These are phyloP conservation scores for Prosapia bicincta DNA, from an alignment of 2,888 invertebrate genomes.

Conservation along the genomic window DNA sequence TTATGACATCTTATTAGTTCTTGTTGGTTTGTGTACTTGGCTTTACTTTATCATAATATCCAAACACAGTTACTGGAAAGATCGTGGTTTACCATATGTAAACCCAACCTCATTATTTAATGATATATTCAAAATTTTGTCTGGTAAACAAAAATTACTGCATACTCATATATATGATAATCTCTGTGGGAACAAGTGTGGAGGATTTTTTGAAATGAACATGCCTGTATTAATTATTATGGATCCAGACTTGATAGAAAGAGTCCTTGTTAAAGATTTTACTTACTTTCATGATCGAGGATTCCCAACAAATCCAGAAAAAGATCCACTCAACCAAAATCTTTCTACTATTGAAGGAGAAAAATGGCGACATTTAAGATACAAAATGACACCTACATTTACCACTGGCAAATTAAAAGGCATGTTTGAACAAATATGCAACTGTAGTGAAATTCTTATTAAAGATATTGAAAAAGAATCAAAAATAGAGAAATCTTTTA, in stretches of 20 bases:
- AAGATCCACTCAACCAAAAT: constrained; percentile 33
- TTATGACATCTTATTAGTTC: too few species aligned
- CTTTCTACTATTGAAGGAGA: constrained; percentile 39
- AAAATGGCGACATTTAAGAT: constrained; percentile 45
- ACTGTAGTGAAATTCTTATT: constrained; percentile 39
- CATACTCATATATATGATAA: constrained; percentile 10
- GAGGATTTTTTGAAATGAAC: constrained; percentile 14
- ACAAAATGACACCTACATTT: constrained; percentile 46
- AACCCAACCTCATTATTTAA: too few species aligned
- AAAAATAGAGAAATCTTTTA: not conserved
- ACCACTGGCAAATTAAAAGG: constrained; percentile 46
- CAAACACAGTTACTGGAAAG: too few species aligned
- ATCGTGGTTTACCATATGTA: too few species aligned
- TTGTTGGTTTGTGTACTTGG: too few species aligned
- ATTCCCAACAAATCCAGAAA: constrained; percentile 20
- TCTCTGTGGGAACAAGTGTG: constrained; percentile 3
- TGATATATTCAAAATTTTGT: too few species aligned
- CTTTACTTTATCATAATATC: too few species aligned
- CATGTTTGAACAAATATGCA: constrained; percentile 43
- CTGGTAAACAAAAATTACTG: constrained; percentile 28
- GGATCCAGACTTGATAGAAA: constrained; percentile 23
- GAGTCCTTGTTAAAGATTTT: constrained; percentile 36
- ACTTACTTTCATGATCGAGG: constrained; percentile 33
- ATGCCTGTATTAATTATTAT: constrained; percentile 17
- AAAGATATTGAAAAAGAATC: constrained; percentile 31